Conservation (phyloP, 2,888 invertebrate genomes). For the Pseudococcus viburni region DNA sequence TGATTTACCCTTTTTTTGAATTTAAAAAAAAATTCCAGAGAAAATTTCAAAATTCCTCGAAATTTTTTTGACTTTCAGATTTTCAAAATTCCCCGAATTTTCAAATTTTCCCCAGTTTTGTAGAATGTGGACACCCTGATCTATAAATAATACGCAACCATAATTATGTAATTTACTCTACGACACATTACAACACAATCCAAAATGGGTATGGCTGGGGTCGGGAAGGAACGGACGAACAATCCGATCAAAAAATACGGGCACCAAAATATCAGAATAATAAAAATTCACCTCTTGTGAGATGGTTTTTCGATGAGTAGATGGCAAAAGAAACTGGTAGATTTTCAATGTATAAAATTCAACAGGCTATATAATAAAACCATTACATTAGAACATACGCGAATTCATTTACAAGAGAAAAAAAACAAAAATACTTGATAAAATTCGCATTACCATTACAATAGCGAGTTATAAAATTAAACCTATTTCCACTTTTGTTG, state of each 20-base stretch:
- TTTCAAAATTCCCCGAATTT: too few species aligned
- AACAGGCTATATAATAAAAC: constrained; percentile 51
- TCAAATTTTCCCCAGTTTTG: too few species aligned
- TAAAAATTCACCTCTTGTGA: constrained; percentile 53
- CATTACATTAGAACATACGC: constrained; percentile 17
- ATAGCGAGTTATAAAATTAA: neutral
- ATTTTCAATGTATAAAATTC: constrained; percentile 54
- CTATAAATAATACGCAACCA: too few species aligned
- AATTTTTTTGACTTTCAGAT: too few species aligned
- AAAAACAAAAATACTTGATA: neutral
- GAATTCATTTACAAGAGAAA: constrained; percentile 2
- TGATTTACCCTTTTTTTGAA: too few species aligned
- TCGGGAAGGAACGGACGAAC: neutral
- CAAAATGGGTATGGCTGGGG: neutral
- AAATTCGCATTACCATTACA: constrained; percentile 35
- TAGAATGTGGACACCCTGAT: too few species aligned
- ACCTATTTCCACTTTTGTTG: constrained; percentile 2
- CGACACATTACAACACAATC: neutral
- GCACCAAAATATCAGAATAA: neutral
- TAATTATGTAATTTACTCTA: neutral
- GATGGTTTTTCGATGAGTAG: constrained; percentile 41
- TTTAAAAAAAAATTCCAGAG: too few species aligned
- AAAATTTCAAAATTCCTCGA: too few species aligned
- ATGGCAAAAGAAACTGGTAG: constrained; percentile 38
- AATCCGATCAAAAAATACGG: constrained; percentile 1